phyloP scores from a whole-genome alignment of 1,140 invertebrate species.

The Maniola jurtina region DNA sequence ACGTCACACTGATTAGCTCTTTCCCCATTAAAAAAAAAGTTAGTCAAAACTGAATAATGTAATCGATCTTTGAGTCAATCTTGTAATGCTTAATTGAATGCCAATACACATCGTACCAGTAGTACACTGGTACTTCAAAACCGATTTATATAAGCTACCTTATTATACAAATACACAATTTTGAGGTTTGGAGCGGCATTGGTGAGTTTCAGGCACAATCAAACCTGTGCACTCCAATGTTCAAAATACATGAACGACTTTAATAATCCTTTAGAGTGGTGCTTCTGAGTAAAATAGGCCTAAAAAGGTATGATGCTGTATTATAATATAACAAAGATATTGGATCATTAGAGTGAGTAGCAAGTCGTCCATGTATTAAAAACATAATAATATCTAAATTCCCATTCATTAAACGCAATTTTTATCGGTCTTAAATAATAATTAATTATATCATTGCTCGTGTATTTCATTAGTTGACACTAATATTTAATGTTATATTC shows the following conservation, averaged over 20 bases:
- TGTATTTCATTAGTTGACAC: conserved; percentile 40
- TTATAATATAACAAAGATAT: neutral
- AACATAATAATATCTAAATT: conserved; percentile 57
- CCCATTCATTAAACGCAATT: conserved; percentile 57
- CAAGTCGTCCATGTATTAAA: conserved; percentile 50
- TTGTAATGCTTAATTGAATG: conserved; percentile 54
- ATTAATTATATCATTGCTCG: conserved; percentile 52
- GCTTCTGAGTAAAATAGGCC: conserved; percentile 18
- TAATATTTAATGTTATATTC: conserved; percentile 45
- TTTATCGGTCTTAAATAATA: conserved; percentile 55
- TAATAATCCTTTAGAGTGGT: conserved; percentile 17
- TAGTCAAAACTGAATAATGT: conserved; percentile 76
- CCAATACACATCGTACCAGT: conserved; percentile 58
- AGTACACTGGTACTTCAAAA: conserved; percentile 61
- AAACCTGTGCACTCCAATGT: conserved; percentile 72
- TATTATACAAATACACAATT: conserved; percentile 72
- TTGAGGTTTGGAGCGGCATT: conserved; percentile 78
- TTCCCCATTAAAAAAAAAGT: conserved; percentile 71
- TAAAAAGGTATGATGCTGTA: conserved; percentile 10
- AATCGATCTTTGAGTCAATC: conserved; percentile 73
- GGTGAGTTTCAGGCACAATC: conserved; percentile 77
- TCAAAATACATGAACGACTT: conserved; percentile 61
- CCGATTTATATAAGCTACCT: conserved; percentile 63
- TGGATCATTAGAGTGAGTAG: neutral
- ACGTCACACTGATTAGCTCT: conserved; percentile 75